These are phyloP conservation scores for Notodonta ziczac DNA, from an alignment of 2,888 invertebrate genomes.

Conservation along the genomic window DNA sequence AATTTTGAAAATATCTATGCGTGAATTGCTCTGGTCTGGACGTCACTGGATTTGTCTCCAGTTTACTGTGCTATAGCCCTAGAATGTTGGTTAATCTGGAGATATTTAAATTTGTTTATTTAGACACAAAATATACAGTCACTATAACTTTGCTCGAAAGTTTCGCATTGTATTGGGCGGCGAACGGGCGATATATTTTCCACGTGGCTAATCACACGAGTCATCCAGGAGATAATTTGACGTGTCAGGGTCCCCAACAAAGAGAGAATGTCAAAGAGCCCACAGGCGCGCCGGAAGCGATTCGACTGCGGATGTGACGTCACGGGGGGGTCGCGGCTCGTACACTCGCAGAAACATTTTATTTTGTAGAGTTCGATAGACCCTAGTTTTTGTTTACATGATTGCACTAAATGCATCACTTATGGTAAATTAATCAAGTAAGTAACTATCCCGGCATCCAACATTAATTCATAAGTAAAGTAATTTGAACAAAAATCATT, in stretches of 20 bases:
- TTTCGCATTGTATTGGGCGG: conserved; percentile 8
- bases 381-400: not conserved
- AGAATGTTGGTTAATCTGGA: too few relatives aligned
- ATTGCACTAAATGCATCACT: too few relatives aligned
- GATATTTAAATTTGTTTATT: too few relatives aligned
- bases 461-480: too few relatives aligned
- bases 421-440: too few relatives aligned
- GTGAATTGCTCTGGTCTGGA: not conserved
- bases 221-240: conserved; percentile 66
- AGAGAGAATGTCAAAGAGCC: conserved; percentile 71
- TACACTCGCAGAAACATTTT: conserved; percentile 31
- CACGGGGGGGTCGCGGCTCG: conserved; percentile 57
- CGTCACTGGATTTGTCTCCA: too few relatives aligned
- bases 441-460: too few relatives aligned
- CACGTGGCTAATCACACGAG: conserved; percentile 65
- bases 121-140: not conserved
- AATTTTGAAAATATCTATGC: too few relatives aligned
- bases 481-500: not conserved
- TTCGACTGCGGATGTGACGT: conserved; percentile 78
- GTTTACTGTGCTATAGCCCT: too few relatives aligned
- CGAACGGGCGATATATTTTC: conserved; percentile 47
- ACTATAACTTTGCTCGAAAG: conserved; percentile 8
- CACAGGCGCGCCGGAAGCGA: conserved; percentile 77
- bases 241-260: conserved; percentile 66
- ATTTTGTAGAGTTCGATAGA: not conserved